These are phyloP conservation scores for Cryptocephalus moraei DNA, from an alignment of 2,888 invertebrate species.

Conservation along the genomic window DNA sequence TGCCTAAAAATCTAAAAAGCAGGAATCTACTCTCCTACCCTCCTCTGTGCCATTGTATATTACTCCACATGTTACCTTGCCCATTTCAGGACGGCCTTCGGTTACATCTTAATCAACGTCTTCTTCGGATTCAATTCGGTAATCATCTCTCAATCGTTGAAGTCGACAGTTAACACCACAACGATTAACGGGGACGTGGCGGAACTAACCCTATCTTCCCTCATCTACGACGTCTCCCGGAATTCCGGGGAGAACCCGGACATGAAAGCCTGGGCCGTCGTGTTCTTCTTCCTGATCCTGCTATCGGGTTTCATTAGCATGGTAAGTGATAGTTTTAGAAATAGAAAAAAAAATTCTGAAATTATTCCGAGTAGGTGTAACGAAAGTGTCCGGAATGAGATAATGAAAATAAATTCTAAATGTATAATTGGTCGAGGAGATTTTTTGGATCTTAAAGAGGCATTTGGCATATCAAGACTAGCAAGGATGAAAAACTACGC, in stretches of 20 bases:
- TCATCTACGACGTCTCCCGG: constrained; percentile 47
- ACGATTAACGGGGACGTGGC: constrained; percentile 38
- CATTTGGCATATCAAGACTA: too few relatives aligned
- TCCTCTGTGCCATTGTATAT: too few relatives aligned
- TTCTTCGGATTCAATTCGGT: constrained; percentile 49
- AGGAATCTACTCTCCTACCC: too few relatives aligned
- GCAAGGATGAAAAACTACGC: too few relatives aligned
- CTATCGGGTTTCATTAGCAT: constrained; percentile 52
- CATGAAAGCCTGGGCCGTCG: constrained; percentile 43
- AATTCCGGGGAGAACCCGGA: constrained; percentile 30
- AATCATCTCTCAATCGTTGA: constrained; percentile 44
- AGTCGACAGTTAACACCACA: constrained; percentile 25
- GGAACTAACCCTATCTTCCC: constrained; percentile 47
- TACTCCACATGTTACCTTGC: too few relatives aligned
- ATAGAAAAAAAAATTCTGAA: too few relatives aligned
- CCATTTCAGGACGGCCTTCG: constrained; percentile 48
- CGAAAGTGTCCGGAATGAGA: too few relatives aligned
- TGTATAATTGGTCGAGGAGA: too few relatives aligned
- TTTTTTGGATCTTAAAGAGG: too few relatives aligned
- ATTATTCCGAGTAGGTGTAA: too few relatives aligned
- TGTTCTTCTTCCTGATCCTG: constrained; percentile 46
- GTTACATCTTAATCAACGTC: constrained; percentile 46
- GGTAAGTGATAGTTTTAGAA: constrained; percentile 40
- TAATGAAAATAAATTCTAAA: too few relatives aligned
- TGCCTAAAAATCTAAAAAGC: too few relatives aligned